phyloP scores from a whole-genome alignment of 2,888 invertebrate genomes.

The Anodontia alba region DNA sequence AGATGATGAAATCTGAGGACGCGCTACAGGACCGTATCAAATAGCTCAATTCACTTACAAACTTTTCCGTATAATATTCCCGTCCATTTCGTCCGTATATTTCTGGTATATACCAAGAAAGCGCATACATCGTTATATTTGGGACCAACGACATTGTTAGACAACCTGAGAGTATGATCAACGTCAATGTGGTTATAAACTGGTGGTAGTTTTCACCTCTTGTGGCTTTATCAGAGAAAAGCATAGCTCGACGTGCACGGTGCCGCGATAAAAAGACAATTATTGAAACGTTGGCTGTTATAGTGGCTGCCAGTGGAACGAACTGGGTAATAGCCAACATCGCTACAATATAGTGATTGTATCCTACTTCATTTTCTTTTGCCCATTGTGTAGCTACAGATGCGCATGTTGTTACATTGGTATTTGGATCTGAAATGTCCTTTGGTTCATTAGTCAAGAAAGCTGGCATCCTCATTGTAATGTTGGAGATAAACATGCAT shows the following conservation, averaged over 20 bases:
- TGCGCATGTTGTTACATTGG: neutral
- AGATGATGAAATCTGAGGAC: neutral
- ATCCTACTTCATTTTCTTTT: neutral
- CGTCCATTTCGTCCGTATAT: neutral
- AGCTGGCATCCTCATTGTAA: neutral
- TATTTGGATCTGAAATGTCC: neutral
- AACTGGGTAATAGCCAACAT: neutral
- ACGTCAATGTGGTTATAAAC: neutral
- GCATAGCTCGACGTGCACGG: neutral
- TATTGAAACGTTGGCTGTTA: neutral
- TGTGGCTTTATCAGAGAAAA: neutral
- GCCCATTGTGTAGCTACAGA: neutral
- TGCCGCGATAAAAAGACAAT: neutral
- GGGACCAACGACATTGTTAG: neutral
- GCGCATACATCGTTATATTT: neutral
- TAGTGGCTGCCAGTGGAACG: neutral
- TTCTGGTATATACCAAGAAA: neutral
- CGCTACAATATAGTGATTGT: neutral
- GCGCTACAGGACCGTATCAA: neutral
- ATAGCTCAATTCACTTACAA: neutral
- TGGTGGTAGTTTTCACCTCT: neutral
- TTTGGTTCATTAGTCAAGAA: neutral
- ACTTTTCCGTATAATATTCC: neutral
- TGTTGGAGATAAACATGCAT: neutral
- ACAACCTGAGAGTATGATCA: neutral